A percentile compares a stretch with the other conserved stretches of the same genome.
These are phyloP conservation scores for Patiria pectinifera DNA, from an alignment of 53 echinoderm and acorn worm genomes.

Conservation along the genomic window DNA sequence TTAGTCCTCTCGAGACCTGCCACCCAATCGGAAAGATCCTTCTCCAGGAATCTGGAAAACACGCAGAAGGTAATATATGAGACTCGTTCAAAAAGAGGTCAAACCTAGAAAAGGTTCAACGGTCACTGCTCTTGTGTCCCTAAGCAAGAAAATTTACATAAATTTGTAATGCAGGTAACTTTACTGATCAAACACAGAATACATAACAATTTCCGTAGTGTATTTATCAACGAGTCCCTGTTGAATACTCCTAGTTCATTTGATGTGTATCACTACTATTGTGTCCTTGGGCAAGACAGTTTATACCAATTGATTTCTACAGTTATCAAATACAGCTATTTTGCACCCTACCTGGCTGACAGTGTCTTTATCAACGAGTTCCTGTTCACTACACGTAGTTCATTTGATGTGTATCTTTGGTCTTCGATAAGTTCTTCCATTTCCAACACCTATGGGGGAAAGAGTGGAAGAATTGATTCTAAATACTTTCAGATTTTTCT, in stretches of 20 bases:
- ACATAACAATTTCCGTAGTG: too few relatives aligned
- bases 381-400: slow-evolving; percentile 75
- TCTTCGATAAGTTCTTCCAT: slow-evolving; percentile 69
- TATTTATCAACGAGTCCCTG: too few relatives aligned
- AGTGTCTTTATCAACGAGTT: slow-evolving; percentile 67
- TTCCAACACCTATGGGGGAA: slow-evolving; percentile 58
- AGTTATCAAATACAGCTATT: neutral
- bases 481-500: neutral
- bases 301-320: neutral
- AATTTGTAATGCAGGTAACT: too few relatives aligned
- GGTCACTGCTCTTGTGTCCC: too few relatives aligned
- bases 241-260: too few relatives aligned
- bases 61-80: neutral
- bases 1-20: slow-evolving; percentile 78
- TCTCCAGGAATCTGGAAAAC: slow-evolving; percentile 74
- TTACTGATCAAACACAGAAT: too few relatives aligned
- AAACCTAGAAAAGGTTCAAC: too few relatives aligned
- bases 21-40: slow-evolving; percentile 78
- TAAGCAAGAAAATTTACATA: too few relatives aligned
- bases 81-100: neutral
- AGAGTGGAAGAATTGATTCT: neutral
- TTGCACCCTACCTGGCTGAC: slow-evolving; percentile 71
- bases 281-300: neutral
- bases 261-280: neutral
- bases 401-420: slow-evolving; percentile 69